phyloP scores from a whole-genome alignment of 2,113 vertebrate genomes.

The Rhagologus leucostigma region DNA sequence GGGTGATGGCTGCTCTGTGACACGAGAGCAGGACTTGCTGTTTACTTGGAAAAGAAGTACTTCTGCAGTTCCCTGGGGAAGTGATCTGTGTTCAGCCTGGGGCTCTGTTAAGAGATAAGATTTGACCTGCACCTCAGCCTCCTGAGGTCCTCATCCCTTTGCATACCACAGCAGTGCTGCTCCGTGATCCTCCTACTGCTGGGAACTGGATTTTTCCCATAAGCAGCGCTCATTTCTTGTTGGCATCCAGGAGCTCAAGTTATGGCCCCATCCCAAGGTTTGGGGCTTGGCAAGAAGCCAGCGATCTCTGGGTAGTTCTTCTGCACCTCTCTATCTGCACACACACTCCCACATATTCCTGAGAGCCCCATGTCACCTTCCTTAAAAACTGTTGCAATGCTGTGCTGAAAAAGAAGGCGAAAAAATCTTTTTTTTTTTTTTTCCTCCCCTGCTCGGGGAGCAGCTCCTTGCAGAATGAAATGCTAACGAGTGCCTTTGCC shows the following conservation, averaged over 20 bases:
- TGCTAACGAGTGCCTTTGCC: constrained; percentile 40
- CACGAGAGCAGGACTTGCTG: not conserved
- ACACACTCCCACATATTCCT: fast-evolving
- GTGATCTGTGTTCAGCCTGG: not conserved
- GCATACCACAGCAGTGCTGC: not conserved
- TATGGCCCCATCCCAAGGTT: not conserved
- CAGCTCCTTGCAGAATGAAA: constrained; percentile 41
- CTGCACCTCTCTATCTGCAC: not conserved
- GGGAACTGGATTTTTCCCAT: not conserved
- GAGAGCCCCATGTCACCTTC: not conserved
- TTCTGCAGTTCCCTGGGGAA: fast-evolving
- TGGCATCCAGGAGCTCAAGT: not conserved
- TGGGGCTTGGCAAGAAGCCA: not conserved
- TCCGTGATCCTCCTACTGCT: not conserved
- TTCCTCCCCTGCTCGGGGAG: not conserved
- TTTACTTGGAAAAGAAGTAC: not conserved
- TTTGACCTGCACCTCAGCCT: not conserved
- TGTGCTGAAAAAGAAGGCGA: not conserved
- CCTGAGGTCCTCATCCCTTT: not conserved
- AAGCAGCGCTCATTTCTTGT: not conserved
- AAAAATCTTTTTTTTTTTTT: not conserved
- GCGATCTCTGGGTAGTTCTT: fast-evolving
- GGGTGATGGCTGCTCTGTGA: not conserved
- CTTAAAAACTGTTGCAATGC: not conserved
- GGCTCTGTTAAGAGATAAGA: not conserved